Evolutionary conservation across 2,113 vertebrate genomes (phyloP).

Genomic region (Dipodomys spectabilis): DNA sequence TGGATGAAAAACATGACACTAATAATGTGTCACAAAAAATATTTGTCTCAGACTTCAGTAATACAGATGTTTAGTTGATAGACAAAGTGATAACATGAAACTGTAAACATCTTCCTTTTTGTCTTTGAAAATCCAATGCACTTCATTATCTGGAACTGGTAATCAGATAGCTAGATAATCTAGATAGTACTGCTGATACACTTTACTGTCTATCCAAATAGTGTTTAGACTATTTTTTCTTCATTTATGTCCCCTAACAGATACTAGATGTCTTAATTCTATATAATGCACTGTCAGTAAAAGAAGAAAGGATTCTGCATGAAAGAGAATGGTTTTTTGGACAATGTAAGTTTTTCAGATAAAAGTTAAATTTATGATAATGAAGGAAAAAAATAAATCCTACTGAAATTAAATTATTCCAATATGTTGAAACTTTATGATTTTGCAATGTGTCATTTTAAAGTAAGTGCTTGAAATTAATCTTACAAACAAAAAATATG

Average conservation of each 20-base stretch:
- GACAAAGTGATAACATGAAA: neutral
- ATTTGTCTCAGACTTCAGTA: neutral
- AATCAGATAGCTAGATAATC: neutral
- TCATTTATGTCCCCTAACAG: neutral
- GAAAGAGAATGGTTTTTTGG: conserved; percentile 22
- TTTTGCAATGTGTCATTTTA: conserved; percentile 61
- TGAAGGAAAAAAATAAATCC: conserved; percentile 41
- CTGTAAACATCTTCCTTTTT: neutral
- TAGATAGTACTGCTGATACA: too few relatives aligned
- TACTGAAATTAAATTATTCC: conserved; percentile 60
- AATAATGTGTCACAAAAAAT: neutral
- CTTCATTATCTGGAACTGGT: neutral
- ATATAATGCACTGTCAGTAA: conserved; percentile 10
- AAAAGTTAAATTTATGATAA: conserved; percentile 55
- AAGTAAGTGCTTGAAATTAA: conserved; percentile 51
- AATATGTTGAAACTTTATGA: conserved; percentile 55
- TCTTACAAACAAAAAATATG: conserved; percentile 50
- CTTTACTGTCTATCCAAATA: neutral
- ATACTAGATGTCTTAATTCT: conserved; percentile 8
- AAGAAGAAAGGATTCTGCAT: conserved; percentile 56
- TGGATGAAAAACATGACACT: neutral
- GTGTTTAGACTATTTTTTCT: neutral
- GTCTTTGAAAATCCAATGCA: conserved; percentile 11
- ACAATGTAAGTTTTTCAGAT: conserved; percentile 37
- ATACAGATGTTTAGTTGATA: neutral